These are phyloP conservation scores for Cephalotes varians DNA, from an alignment of 2,888 invertebrate genomes.

Conservation along the genomic window DNA sequence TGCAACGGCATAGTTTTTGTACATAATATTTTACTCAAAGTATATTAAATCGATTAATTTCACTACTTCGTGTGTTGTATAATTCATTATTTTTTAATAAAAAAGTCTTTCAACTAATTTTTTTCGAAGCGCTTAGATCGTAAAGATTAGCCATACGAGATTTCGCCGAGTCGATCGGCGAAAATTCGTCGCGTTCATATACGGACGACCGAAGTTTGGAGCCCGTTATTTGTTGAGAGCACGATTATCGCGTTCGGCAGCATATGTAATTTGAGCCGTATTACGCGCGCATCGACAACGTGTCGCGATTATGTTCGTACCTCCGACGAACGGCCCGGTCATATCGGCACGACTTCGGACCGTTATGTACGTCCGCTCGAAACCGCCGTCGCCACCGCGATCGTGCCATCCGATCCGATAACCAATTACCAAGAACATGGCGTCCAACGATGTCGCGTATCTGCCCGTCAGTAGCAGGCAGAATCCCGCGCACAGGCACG, in stretches of 20 bases:
- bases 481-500: slow-evolving; percentile 42
- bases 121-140: background rate
- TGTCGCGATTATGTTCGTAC: slow-evolving; percentile 80
- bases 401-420: slow-evolving; percentile 79
- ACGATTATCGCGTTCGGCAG: slow-evolving; percentile 78
- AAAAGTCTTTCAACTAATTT: background rate
- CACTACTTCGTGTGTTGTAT: background rate
- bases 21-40: background rate
- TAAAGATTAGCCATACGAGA: background rate
- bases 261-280: slow-evolving; percentile 79
- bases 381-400: slow-evolving; percentile 62
- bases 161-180: background rate
- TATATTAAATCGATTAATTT: background rate
- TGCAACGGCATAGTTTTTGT: background rate
- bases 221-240: slow-evolving; percentile 78
- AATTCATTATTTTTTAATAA: background rate
- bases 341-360: slow-evolving; percentile 52
- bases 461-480: slow-evolving; percentile 37
- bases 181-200: background rate
- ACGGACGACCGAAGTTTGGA: slow-evolving; percentile 51
- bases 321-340: slow-evolving; percentile 54
- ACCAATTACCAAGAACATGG: slow-evolving; percentile 82
- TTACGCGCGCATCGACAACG: slow-evolving; percentile 77
- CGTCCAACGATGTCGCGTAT: slow-evolving; percentile 75
- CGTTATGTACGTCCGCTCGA: slow-evolving; percentile 47